These are phyloP conservation scores for Rhodophaea formosa DNA, from an alignment of 2,888 invertebrate species.

Conservation along the genomic window DNA sequence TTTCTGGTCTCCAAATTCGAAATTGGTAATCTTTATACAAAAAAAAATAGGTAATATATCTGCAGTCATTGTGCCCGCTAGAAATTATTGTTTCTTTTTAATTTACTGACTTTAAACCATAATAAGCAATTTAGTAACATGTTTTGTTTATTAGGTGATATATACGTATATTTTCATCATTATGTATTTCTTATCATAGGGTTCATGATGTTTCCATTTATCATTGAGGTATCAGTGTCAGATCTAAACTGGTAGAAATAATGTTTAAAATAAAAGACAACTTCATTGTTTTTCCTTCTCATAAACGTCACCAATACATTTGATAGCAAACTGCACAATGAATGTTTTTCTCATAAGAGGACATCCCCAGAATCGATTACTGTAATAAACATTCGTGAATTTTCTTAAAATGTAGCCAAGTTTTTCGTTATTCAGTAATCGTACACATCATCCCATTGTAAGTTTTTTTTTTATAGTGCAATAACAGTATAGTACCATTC, in stretches of 20 bases:
- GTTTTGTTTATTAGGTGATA: slow-evolving; percentile 37
- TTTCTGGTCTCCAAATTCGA: not conserved
- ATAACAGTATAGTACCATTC: no score
- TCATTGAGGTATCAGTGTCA: slow-evolving; percentile 43
- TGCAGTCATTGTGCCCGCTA: slow-evolving; percentile 35
- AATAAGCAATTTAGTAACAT: slow-evolving; percentile 35
- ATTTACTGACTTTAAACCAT: slow-evolving; percentile 26
- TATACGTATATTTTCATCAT: slow-evolving; percentile 36
- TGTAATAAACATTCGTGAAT: no score
- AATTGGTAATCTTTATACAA: slow-evolving; percentile 23
- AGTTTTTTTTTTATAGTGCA: no score
- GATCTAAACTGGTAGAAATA: slow-evolving; percentile 37
- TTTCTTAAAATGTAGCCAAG: no score
- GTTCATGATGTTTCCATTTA: slow-evolving; percentile 40
- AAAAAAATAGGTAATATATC: slow-evolving; percentile 11
- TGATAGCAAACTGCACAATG: not conserved
- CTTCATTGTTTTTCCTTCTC: slow-evolving; percentile 66
- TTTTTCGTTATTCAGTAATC: no score
- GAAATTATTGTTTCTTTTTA: slow-evolving; percentile 27
- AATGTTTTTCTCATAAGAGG: no score
- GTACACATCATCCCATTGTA: no score
- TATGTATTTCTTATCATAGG: slow-evolving; percentile 50
- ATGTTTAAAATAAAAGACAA: slow-evolving; percentile 31
- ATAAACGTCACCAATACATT: slow-evolving; percentile 14
- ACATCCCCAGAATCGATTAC: no score